These are phyloP conservation scores for Latrodectus elegans DNA, from an alignment of 2,888 invertebrate species.

Conservation along the genomic window DNA sequence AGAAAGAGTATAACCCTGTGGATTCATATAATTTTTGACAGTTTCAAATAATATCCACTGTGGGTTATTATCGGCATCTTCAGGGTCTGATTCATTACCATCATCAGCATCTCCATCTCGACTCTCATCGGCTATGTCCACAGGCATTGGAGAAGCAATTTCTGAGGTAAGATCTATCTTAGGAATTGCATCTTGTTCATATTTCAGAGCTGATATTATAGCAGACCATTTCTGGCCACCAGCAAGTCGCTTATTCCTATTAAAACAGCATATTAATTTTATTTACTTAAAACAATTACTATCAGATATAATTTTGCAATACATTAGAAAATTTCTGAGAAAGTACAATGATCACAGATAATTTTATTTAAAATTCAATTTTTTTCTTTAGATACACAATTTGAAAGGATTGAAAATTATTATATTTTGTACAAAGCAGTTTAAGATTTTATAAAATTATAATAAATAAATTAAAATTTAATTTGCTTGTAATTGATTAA, in stretches of 20 bases:
- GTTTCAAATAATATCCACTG: conserved; percentile 93
- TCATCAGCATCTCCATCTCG: conserved; percentile 75
- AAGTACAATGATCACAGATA: no score
- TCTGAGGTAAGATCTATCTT: conserved; percentile 50
- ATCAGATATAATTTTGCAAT: no score
- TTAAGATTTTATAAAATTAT: no score
- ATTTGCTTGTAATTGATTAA: no score
- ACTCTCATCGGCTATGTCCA: conserved; percentile 71
- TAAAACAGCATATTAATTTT: conserved; percentile 3
- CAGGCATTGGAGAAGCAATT: conserved; percentile 70
- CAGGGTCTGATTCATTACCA: conserved; percentile 77
- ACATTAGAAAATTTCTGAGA: no score
- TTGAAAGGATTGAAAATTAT: no score
- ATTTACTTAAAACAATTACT: not conserved
- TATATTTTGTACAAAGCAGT: no score
- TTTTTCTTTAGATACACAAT: no score
- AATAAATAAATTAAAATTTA: no score
- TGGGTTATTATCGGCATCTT: conserved; percentile 80
- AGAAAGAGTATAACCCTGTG: conserved; percentile 84
- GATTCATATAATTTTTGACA: conserved; percentile 76
- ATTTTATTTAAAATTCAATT: no score
- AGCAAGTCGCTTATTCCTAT: conserved; percentile 75
- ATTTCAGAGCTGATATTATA: conserved; percentile 79
- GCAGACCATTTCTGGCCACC: conserved; percentile 79
- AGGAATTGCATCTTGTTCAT: conserved; percentile 73